Evolutionary conservation across 2,113 vertebrate species (phyloP).

Genomic region (Copsychus sechellarum): DNA sequence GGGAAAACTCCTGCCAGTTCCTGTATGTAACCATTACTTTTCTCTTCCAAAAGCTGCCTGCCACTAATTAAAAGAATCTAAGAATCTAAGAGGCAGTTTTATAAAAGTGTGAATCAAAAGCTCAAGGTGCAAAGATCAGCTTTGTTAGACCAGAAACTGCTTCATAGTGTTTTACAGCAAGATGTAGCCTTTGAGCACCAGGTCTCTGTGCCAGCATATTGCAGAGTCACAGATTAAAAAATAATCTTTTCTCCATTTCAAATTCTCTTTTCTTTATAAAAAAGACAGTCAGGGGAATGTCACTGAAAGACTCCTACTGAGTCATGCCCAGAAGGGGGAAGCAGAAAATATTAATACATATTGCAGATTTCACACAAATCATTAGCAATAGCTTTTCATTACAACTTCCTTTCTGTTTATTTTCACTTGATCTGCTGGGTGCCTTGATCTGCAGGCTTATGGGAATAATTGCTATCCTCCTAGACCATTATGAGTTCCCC

Average conservation of each 20-base stretch:
- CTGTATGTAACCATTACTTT: not conserved
- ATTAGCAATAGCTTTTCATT: slow-evolving; percentile 52
- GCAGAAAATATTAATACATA: slow-evolving; percentile 26
- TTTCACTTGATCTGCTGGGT: slow-evolving; percentile 38
- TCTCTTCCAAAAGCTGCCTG: slow-evolving; percentile 8
- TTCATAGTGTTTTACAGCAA: slow-evolving; percentile 23
- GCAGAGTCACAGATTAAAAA: slow-evolving; percentile 49
- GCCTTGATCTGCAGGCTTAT: slow-evolving; percentile 33
- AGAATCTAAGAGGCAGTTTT: slow-evolving; percentile 44
- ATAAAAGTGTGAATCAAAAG: slow-evolving; percentile 48
- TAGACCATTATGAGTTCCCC: slow-evolving; percentile 37
- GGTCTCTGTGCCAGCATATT: not conserved
- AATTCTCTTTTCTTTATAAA: slow-evolving; percentile 42
- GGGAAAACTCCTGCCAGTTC: slow-evolving; percentile 26
- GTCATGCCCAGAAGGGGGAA: not conserved
- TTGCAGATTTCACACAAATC: slow-evolving; percentile 26
- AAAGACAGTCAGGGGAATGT: not conserved
- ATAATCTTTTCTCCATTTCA: slow-evolving; percentile 29
- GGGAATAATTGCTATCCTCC: slow-evolving; percentile 53
- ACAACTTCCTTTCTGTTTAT: slow-evolving; percentile 52
- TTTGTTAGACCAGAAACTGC: slow-evolving; percentile 30
- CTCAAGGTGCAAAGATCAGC: slow-evolving; percentile 26
- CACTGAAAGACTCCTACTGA: slow-evolving; percentile 19
- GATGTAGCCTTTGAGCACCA: slow-evolving; percentile 30
- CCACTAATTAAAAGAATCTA: slow-evolving; percentile 62